Evolutionary conservation across 2,113 vertebrate species (phyloP), one percentile per base, ranked within the genome.

Genomic region (Sylvietta virens): DNA sequence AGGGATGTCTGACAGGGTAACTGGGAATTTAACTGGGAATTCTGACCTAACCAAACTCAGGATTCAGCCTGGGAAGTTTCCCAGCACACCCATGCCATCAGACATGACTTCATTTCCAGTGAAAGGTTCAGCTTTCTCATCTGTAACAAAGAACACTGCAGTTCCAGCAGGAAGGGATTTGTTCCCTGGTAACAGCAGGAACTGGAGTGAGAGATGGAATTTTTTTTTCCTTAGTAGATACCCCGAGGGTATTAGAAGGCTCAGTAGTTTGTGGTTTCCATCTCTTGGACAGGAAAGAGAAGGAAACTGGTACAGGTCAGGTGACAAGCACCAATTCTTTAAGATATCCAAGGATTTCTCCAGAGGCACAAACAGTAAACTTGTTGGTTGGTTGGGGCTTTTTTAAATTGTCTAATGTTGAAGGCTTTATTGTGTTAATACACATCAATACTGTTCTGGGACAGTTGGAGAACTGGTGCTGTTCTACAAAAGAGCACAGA

Each of bases 51-150:
- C 51, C 21, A 37, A 39, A 12, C 26, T 57, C 0, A 0, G 42
- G 26, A 53, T 85, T 79, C 54, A 69, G 89, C 37, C 81, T 85
- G 78, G 53, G 73, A 87, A 85, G 73, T 62, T 93, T 84, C 71
- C 72, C 57, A 93, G 86, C 74, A 44, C 51, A 60, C 31, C 39
- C 18, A 9, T 69, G 78, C 84, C 66, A 28, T 87, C 89, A 92
- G 94, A 96, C 87, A 50, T 97, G 61, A 82, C 91, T 95, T 97
- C 89, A 91, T 94, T 92, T 89, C 84, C 86, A 91, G 71, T 53
- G 62, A 79, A 76, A 81, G 81, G 58, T 87, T 96, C 65, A 23
- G 70, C 86, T 92, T 94, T 95, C 70, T 95, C 86, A 30, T 81
- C 56, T 64, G 69, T 72, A 48, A 89, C 93, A 87, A 95, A 92